These are phyloP conservation scores for Odocoileus virginianus DNA, from an alignment of 2,113 vertebrate species.

Conservation along the genomic window DNA sequence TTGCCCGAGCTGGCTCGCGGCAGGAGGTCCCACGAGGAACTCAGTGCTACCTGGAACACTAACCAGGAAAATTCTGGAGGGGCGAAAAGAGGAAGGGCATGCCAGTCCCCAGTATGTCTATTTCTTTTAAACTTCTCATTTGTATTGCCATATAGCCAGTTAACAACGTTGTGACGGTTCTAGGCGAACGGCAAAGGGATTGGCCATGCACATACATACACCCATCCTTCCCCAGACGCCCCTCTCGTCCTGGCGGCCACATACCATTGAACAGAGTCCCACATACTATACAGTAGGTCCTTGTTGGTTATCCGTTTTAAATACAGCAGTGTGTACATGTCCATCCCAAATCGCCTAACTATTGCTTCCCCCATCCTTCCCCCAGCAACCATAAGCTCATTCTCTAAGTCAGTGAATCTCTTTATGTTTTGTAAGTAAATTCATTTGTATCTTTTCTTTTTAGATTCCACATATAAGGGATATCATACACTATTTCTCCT, in stretches of 20 bases:
- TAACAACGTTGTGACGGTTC: background rate
- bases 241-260: rapidly evolving
- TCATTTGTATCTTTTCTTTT: background rate
- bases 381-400: background rate
- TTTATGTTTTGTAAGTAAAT: background rate
- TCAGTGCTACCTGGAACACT: background rate
- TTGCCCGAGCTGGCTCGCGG: background rate
- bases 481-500: background rate
- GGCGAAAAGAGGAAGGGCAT: background rate
- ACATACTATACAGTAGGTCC: background rate
- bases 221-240: background rate
- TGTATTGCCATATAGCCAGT: background rate
- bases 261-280: background rate
- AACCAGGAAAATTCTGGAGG: background rate
- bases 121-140: background rate
- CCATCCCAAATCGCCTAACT: background rate
- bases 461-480: background rate
- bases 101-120: background rate
- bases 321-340: background rate
- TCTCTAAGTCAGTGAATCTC: background rate
- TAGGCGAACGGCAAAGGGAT: background rate
- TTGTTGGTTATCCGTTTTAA: background rate
- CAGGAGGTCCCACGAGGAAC: background rate
- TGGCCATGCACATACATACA: background rate
- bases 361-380: background rate